Conservation (phyloP, 2,888 invertebrate genomes). For the Archips crataeganus region DNA sequence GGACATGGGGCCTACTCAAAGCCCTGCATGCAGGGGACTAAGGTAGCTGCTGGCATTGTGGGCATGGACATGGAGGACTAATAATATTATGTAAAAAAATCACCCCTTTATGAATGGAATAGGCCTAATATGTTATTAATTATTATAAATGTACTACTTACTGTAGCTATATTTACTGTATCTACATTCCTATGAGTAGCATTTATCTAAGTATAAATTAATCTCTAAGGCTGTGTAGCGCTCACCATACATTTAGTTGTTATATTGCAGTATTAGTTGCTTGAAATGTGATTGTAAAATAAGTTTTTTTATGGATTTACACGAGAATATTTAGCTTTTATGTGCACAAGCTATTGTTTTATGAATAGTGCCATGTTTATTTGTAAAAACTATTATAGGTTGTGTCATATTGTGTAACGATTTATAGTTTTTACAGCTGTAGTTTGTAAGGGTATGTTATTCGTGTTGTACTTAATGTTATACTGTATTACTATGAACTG, state of each 20-base stretch:
- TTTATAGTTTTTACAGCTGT: slow-evolving; percentile 45
- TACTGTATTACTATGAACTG: neutral
- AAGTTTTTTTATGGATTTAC: slow-evolving; percentile 27
- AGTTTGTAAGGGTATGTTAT: slow-evolving; percentile 42
- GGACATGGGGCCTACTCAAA: too few species aligned
- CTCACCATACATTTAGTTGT: slow-evolving; percentile 50
- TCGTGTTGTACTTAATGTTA: slow-evolving; percentile 37
- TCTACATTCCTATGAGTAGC: slow-evolving; percentile 54
- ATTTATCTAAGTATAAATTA: slow-evolving; percentile 49
- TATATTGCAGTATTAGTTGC: slow-evolving; percentile 64
- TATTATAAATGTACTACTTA: neutral
- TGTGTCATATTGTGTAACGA: slow-evolving; percentile 41
- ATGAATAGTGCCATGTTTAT: slow-evolving; percentile 61
- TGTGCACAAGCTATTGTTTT: slow-evolving; percentile 32
- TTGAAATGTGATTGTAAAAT: slow-evolving; percentile 62
- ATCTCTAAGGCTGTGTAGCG: slow-evolving; percentile 58
- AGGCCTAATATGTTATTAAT: neutral
- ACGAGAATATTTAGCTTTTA: slow-evolving; percentile 27
- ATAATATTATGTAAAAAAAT: too few species aligned
- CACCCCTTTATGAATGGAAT: too few species aligned
- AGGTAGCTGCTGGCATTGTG: too few species aligned
- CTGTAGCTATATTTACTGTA: neutral
- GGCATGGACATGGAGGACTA: too few species aligned
- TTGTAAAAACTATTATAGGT: slow-evolving; percentile 47
- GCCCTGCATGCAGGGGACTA: too few species aligned